Evolutionary conservation across 2,113 vertebrate genomes (phyloP).

Genomic region (Sphyrna mokarran): DNA sequence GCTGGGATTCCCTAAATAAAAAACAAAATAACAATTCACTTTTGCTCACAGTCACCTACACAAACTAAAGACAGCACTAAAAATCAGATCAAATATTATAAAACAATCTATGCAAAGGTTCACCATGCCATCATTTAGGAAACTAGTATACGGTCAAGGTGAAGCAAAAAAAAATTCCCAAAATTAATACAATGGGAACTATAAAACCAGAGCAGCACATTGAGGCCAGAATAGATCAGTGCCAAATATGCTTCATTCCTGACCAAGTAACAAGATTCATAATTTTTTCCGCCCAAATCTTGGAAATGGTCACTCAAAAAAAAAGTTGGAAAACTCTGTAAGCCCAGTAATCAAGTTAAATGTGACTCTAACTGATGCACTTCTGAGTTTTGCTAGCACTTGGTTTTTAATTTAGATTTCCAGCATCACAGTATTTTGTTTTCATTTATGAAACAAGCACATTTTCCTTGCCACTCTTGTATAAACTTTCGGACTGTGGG

Average conservation of each 20-base stretch:
- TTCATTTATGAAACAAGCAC: neutral
- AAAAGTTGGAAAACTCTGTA: no score
- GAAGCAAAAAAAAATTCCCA: neutral
- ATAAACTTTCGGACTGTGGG: neutral
- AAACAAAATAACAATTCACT: neutral
- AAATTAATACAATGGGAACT: neutral
- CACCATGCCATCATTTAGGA: no score
- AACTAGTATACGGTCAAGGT: neutral
- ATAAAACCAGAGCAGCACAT: neutral
- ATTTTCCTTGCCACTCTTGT: neutral
- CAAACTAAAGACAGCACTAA: neutral
- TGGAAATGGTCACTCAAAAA: neutral
- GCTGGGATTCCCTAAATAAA: constrained; percentile 43
- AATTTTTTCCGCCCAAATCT: neutral
- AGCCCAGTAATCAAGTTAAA: no score
- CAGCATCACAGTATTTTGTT: no score
- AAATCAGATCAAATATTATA: neutral
- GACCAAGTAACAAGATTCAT: neutral
- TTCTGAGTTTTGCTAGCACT: no score
- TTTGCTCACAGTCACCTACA: neutral
- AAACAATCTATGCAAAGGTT: neutral
- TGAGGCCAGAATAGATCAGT: neutral
- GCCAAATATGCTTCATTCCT: neutral
- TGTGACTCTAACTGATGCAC: no score
- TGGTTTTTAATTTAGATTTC: no score